These are phyloP conservation scores for Chaunax sp. DNA, from an alignment of 2,797 vertebrate species.

Conservation along the genomic window DNA sequence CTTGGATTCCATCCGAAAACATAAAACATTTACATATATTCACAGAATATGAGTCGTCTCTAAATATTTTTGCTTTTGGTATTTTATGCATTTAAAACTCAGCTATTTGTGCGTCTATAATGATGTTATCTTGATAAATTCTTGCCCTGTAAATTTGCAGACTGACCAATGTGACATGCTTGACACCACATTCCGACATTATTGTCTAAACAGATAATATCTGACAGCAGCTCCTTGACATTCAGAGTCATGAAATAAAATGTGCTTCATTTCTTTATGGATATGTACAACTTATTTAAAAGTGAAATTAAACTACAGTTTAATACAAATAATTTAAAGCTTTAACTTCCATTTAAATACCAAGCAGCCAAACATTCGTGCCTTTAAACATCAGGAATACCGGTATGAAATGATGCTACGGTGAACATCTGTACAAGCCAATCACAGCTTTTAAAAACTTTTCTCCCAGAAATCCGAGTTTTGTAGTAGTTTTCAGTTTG, in stretches of 20 bases:
- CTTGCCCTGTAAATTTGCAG: neutral
- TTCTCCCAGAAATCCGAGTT: neutral
- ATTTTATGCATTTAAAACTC: neutral
- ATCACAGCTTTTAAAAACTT: slow-evolving; percentile 14
- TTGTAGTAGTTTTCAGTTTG: neutral
- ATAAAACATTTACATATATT: accelerated
- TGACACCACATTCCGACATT: neutral
- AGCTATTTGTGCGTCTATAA: too few relatives aligned
- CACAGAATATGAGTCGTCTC: too few relatives aligned
- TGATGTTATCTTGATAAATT: neutral
- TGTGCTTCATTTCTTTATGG: neutral
- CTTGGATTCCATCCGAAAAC: neutral
- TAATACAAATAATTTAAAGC: neutral
- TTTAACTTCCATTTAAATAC: neutral
- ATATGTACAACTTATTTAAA: too few relatives aligned
- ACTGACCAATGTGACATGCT: too few relatives aligned
- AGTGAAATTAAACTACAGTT: neutral
- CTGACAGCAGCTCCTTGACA: neutral
- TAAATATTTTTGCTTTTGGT: too few relatives aligned
- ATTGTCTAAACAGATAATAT: neutral
- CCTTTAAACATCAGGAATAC: too few relatives aligned
- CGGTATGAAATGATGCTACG: slow-evolving; percentile 12
- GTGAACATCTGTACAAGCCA: slow-evolving; percentile 20
- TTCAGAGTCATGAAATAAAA: slow-evolving; percentile 6
- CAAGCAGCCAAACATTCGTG: too few relatives aligned